Conservation (phyloP, 1,140 invertebrate genomes). For the Solenopsis fugax region DNA sequence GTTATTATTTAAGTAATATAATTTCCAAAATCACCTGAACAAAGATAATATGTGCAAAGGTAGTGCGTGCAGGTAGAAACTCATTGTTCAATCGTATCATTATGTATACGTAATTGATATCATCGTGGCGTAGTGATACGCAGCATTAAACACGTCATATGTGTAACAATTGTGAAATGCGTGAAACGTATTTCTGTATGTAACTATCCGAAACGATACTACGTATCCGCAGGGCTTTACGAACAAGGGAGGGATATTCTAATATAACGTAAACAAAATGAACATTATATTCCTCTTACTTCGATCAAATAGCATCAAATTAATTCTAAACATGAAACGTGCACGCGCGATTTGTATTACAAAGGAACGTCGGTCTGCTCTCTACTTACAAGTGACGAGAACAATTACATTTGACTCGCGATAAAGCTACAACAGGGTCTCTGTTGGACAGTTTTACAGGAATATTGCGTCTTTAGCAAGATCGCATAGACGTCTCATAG, state of each 20-base stretch:
- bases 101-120: neutral
- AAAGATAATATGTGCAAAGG: neutral
- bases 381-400: neutral
- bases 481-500: neutral
- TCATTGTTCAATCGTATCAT: neutral
- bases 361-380: constrained; percentile 8
- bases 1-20: neutral
- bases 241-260: neutral
- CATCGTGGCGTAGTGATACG: neutral
- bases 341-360: neutral
- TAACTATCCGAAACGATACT: neutral
- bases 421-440: neutral
- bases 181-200: neutral
- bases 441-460: neutral
- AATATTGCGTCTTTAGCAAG: constrained; percentile 2
- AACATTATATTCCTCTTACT: neutral
- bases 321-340: constrained; percentile 55
- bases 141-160: neutral
- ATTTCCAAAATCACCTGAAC: neutral
- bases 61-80: neutral
- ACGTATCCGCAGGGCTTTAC: neutral
- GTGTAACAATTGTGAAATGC: neutral
- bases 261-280: constrained; percentile 26
- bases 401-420: neutral
- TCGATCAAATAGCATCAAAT: constrained; percentile 39